Evolutionary conservation across 2,113 vertebrate species (phyloP), one percentile per base, ranked within the genome.

Genomic region (Plecotus auritus): DNA sequence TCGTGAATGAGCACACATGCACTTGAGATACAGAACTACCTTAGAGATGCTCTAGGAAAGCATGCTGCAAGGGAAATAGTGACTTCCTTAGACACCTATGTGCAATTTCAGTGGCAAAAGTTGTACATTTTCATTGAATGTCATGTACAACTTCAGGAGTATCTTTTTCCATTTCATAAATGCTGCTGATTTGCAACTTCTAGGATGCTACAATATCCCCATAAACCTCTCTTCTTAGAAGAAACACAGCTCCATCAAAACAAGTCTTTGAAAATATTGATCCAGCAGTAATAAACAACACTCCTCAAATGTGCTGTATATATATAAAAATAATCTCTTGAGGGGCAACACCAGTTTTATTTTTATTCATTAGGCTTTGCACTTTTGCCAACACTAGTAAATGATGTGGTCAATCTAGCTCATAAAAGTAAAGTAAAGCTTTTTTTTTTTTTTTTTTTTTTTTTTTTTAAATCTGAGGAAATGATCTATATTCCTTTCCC

Each of bases 211-310:
- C 54, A 88, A n/a, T 82, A 83, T 80, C 70, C 69, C 51, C n/a
- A 88, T 81, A 96, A 97, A 94, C 61, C 51, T 94, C 87, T 91
- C 77, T 92, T 83, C 84, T 88, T 76, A 90, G 64, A 92, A 93
- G 89, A 97, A 93, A 85, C 94, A 89, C 66, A 92, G 90, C 59
- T 87, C 84, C 59, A 3, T 95, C 93, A 95, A 97, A 97, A 91
- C 37, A 96, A 92, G 66, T 72, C 88, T 92, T 96, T 93, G 95
- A 97, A 95, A 97, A 96, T 97, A 96, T 97, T 96, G 96, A 95
- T 85, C 91, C 97, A 91, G 66, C 83, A 96, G 69, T 93, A 96
- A 92, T 96, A 97, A 96, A 90, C 92, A 97, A 95, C 28, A 96
- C 40, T 93, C n/a, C 82, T 94, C 26, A 92, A 95, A 93, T 91